Conservation (phyloP, 2,888 invertebrate species). For the Alloplasta piceator region DNA sequence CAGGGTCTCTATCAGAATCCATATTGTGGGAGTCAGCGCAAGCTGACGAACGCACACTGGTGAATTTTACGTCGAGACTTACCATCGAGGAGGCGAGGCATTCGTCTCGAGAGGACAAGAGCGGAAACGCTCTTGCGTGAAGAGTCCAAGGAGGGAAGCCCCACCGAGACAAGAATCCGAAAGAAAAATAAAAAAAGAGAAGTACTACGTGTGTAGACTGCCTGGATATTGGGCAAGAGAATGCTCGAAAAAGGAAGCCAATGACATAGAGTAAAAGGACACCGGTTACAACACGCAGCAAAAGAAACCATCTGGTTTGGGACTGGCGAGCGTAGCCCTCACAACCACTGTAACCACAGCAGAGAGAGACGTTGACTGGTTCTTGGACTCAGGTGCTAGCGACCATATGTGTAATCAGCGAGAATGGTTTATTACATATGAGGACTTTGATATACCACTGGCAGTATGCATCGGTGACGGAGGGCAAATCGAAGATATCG, state of each 20-base stretch:
- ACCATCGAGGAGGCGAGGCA: conserved; percentile 27
- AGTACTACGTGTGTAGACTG: conserved; percentile 28
- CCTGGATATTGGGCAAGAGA: conserved; percentile 24
- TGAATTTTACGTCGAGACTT: conserved; percentile 54
- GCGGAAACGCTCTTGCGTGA: conserved; percentile 14
- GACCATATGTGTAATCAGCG: conserved; percentile 57
- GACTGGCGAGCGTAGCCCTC: conserved; percentile 12
- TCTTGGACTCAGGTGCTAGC: conserved; percentile 55
- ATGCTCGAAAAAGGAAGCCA: conserved; percentile 11
- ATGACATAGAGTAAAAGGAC: conserved; percentile 8
- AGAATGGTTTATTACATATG: conserved; percentile 51
- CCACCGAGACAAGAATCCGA: background rate
- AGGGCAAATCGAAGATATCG: conserved; percentile 46
- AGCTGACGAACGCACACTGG: conserved; percentile 34
- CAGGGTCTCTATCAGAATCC: no score
- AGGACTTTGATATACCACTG: conserved; percentile 9
- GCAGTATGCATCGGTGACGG: conserved; percentile 57
- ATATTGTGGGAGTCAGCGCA: conserved; percentile 64
- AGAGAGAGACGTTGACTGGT: conserved; percentile 36
- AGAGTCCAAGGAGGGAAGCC: conserved; percentile 4
- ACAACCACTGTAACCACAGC: conserved; percentile 1
- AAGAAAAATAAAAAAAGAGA: conserved; percentile 41
- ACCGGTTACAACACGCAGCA: background rate
- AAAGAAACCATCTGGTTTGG: background rate
- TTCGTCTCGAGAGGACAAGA: conserved; percentile 21